Evolutionary conservation across 1,140 invertebrate genomes (phyloP).

Genomic region (Microplitis demolitor): DNA sequence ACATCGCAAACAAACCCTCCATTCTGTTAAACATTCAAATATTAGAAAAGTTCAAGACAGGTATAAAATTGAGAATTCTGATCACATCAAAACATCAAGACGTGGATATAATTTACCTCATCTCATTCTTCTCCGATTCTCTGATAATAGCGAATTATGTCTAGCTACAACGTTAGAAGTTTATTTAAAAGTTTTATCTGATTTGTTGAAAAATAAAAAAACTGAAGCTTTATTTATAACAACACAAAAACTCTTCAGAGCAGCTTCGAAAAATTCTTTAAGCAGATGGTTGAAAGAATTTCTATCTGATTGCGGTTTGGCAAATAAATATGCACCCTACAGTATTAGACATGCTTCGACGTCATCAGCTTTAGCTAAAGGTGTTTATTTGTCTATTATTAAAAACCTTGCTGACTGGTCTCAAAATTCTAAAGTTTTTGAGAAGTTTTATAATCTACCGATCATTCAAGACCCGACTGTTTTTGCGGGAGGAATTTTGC

Average conservation of each 20-base stretch:
- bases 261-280: not conserved
- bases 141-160: not conserved
- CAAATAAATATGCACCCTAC: not conserved
- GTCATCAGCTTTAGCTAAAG: not conserved
- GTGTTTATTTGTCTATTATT: not conserved
- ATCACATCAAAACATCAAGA: too few species aligned
- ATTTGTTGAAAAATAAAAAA: not conserved
- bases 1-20: too few species aligned
- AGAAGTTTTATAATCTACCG: not conserved
- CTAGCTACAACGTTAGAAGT: not conserved
- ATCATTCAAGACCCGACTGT: not conserved
- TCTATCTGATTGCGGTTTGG: not conserved
- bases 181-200: not conserved
- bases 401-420: not conserved
- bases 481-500: not conserved
- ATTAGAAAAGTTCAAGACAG: too few species aligned
- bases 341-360: constrained; percentile 1
- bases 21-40: too few species aligned
- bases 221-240: not conserved
- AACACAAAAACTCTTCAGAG: not conserved
- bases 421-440: not conserved
- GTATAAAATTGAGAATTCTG: too few species aligned
- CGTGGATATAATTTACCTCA: too few species aligned
- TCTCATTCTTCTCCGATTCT: too few species aligned
- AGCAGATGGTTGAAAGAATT: not conserved